Percentiles rank a stretch among this genome's conserved stretches.
Evolutionary conservation across 2,888 invertebrate genomes (phyloP).

Genomic region (Apamea monoglypha): DNA sequence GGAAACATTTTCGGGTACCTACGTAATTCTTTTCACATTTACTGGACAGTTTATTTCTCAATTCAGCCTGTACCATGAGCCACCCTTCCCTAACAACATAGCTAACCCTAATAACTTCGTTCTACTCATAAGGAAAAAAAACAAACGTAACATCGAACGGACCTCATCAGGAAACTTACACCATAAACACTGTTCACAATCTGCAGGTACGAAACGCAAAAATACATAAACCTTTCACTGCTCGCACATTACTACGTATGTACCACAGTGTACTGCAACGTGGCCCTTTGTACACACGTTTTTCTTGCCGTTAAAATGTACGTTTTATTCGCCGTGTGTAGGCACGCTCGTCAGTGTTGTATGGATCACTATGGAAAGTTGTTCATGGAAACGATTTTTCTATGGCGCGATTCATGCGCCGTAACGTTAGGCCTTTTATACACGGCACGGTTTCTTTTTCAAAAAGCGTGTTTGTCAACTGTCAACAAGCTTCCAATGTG

Average conservation of each 20-base stretch:
- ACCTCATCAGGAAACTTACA: conserved; percentile 58
- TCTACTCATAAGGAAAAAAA: conserved; percentile 57
- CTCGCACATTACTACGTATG: conserved; percentile 34
- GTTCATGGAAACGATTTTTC: background rate
- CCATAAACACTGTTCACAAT: conserved; percentile 59
- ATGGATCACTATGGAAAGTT: background rate
- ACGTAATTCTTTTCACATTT: background rate
- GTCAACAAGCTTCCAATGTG: too few species aligned
- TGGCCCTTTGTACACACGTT: background rate
- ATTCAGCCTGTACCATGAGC: background rate
- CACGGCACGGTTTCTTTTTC: background rate
- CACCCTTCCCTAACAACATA: conserved; percentile 17
- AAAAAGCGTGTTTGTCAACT: too few species aligned
- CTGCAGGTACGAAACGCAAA: conserved; percentile 60
- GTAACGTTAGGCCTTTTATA: too few species aligned
- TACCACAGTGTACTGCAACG: conserved; percentile 13
- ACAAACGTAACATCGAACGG: conserved; percentile 53
- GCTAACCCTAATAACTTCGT: conserved; percentile 58
- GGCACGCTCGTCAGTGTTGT: background rate
- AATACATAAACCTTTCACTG: conserved; percentile 56
- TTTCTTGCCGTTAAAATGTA: background rate
- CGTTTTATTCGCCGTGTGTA: background rate
- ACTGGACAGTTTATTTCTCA: conserved; percentile 4
- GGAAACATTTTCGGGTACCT: background rate
- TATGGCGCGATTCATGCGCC: too few species aligned